A percentile compares a stretch with the other conserved stretches of the same genome.
These are phyloP conservation scores for Eunapius fragilis DNA, from an alignment of 37 sponge, comb jelly and placozoan species.

Conservation along the genomic window DNA sequence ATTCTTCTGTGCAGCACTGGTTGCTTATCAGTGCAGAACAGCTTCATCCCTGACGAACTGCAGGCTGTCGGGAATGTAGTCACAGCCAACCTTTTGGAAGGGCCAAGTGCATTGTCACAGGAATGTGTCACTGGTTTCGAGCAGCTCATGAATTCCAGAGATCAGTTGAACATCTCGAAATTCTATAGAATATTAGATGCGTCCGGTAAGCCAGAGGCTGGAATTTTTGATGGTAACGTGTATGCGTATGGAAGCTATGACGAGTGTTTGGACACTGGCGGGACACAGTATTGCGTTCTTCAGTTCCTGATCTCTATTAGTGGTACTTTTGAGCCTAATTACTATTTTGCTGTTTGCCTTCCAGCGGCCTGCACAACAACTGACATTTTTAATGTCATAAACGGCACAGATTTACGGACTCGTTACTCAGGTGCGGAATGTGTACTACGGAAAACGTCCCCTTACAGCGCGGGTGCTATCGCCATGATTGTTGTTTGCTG, in stretches of 20 bases:
- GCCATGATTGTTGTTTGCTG: conserved; percentile 33
- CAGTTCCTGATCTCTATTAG: background rate
- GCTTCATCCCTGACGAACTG: background rate
- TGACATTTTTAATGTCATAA: conserved; percentile 7
- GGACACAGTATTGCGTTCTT: conserved; percentile 44
- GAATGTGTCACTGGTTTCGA: background rate
- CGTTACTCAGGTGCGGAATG: background rate
- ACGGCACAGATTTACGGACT: background rate
- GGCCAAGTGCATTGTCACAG: background rate
- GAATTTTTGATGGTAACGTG: conserved; percentile 49
- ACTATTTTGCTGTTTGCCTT: conserved; percentile 21
- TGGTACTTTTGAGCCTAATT: background rate
- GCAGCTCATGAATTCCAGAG: background rate
- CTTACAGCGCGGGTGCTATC: conserved; percentile 26
- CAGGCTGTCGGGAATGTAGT: background rate
- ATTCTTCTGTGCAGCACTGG: background rate
- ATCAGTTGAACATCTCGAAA: background rate
- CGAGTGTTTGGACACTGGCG: conserved; percentile 49
- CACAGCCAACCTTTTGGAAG: background rate
- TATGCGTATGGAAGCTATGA: conserved; percentile 54
- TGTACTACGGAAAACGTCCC: background rate
- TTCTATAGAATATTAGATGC: conserved; percentile 24
- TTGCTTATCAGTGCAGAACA: background rate
- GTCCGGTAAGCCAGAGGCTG: conserved; percentile 49
- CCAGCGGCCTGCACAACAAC: conserved; percentile 21